Percentiles rank a stretch among this genome's conserved stretches.
Conservation (phyloP, 2,797 vertebrate genomes). For the Sebastes vulpes region DNA sequence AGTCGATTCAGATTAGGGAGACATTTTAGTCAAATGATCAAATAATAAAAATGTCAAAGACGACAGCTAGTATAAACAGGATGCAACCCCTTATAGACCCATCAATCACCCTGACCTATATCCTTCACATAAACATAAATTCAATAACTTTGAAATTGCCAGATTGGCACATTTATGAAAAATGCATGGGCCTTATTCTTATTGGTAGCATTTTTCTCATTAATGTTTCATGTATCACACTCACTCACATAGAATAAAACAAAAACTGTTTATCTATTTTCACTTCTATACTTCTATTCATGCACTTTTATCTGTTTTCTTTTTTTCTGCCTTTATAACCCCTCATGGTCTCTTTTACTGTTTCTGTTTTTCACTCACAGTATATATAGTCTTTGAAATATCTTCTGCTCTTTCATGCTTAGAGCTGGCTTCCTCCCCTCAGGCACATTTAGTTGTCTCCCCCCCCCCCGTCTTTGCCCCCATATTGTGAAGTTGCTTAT, state of each 20-base stretch:
- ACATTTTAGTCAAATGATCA: background rate
- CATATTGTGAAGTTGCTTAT: constrained; percentile 25
- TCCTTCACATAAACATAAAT: background rate
- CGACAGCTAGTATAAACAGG: background rate
- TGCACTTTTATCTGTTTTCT: background rate
- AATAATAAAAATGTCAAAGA: background rate
- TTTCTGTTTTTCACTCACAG: constrained; percentile 35
- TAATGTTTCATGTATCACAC: background rate
- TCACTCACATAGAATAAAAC: background rate
- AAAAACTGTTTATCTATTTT: background rate
- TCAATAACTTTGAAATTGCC: background rate
- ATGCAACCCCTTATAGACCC: background rate
- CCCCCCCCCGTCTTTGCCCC: background rate
- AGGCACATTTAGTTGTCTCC: constrained; percentile 22
- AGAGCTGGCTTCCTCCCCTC: constrained; percentile 35
- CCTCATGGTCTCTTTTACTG: background rate
- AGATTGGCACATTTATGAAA: background rate
- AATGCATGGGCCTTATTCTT: background rate
- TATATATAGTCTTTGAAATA: constrained; percentile 28
- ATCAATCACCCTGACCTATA: background rate
- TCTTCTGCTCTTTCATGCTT: constrained; percentile 30
- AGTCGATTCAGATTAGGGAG: background rate
- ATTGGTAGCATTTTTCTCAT: background rate
- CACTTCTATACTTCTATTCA: background rate
- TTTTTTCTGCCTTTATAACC: background rate